Evolutionary conservation across 2,797 vertebrate genomes (phyloP).

Genomic region (Macropus fuliginosus): DNA sequence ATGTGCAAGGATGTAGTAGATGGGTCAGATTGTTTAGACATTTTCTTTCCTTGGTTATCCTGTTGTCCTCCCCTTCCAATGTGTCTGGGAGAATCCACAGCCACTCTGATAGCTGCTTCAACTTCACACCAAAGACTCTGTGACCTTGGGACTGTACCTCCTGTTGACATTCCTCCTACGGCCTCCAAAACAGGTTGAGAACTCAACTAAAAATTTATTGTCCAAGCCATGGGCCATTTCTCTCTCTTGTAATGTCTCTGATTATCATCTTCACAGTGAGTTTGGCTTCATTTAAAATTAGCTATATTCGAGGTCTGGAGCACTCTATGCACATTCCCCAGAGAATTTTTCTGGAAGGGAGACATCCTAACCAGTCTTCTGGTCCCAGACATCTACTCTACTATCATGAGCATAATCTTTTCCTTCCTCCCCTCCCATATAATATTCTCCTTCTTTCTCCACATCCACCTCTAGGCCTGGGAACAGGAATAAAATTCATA

Average conservation of each 20-base stretch:
- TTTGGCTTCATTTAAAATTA: neutral
- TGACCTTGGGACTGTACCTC: neutral
- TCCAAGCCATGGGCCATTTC: neutral
- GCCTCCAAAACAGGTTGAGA: neutral
- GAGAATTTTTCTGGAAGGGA: no score
- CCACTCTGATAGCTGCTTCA: neutral
- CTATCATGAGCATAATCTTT: no score
- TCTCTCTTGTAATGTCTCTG: neutral
- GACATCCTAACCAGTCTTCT: no score
- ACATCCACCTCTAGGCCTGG: no score
- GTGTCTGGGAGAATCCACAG: neutral
- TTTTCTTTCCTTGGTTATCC: neutral
- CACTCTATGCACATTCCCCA: no score
- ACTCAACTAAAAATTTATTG: neutral
- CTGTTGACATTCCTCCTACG: neutral
- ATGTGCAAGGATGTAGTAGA: neutral
- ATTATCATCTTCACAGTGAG: neutral
- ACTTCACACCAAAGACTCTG: neutral
- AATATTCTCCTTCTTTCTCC: no score
- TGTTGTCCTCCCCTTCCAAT: neutral
- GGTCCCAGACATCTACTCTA: no score
- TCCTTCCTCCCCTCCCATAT: no score
- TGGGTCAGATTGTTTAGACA: neutral
- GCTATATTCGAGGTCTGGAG: neutral
- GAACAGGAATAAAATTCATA: no score